Evolutionary conservation across 2,888 invertebrate genomes (phyloP).

Genomic region (Caradrina kadenii): DNA sequence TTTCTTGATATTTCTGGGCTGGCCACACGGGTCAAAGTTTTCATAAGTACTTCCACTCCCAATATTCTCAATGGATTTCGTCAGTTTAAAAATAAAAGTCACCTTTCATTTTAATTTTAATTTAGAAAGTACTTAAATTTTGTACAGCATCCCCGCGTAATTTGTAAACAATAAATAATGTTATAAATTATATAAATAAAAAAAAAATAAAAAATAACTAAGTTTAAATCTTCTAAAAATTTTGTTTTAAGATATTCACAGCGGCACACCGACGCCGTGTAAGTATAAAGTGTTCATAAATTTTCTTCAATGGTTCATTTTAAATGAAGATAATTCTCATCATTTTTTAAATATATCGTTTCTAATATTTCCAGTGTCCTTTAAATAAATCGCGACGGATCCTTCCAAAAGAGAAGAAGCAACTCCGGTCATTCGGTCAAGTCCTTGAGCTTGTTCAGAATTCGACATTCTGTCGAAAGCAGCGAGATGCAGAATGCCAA

Average conservation of each 20-base stretch:
- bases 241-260: constrained; percentile 60
- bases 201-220: constrained; percentile 66
- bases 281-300: constrained; percentile 35
- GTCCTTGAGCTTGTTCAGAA: constrained; percentile 41
- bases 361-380: constrained; percentile 36
- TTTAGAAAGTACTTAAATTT: constrained; percentile 63
- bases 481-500: constrained; percentile 50
- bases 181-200: constrained; percentile 70
- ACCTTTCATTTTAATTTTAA: constrained; percentile 62
- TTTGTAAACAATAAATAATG: constrained; percentile 67
- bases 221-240: constrained; percentile 68
- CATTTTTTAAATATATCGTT: constrained; percentile 1
- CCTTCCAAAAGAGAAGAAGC: constrained; percentile 34
- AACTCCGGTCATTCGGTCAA: constrained; percentile 35
- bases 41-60: not conserved
- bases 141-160: constrained; percentile 43
- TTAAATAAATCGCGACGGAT: constrained; percentile 43
- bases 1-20: not conserved
- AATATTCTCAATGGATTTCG: not conserved
- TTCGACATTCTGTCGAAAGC: constrained; percentile 52
- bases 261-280: constrained; percentile 65
- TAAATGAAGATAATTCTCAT: constrained; percentile 14
- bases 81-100: constrained; percentile 27
- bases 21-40: not conserved
- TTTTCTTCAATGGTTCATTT: constrained; percentile 43